A percentile compares a stretch with the other conserved stretches of the same genome.
phyloP scores from a whole-genome alignment of 2,888 invertebrate genomes.

The Acleris laterana region DNA sequence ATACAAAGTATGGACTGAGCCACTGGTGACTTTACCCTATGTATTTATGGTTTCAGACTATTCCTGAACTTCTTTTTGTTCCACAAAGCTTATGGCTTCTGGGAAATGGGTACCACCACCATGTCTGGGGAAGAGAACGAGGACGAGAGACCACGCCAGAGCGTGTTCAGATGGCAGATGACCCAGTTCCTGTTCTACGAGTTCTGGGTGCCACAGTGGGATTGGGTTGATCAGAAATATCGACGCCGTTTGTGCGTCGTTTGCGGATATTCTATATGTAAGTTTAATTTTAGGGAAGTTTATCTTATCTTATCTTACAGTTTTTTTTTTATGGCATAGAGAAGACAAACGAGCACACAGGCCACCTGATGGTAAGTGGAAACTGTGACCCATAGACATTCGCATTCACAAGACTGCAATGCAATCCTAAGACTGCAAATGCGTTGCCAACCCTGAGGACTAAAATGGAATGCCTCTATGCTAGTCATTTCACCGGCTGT shows the following conservation, averaged over 20 bases:
- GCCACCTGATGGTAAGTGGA: no score
- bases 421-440: no score
- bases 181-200: constrained; percentile 18
- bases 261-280: constrained; percentile 21
- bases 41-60: constrained; percentile 7
- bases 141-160: not conserved
- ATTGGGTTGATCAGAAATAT: constrained; percentile 20
- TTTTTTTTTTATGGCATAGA: no score
- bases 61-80: not conserved
- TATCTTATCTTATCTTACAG: no score
- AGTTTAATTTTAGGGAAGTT: not conserved
- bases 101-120: constrained; percentile 27
- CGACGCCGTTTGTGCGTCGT: constrained; percentile 13
- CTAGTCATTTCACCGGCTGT: no score
- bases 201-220: constrained; percentile 21
- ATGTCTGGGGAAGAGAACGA: not conserved
- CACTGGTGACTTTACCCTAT: no score
- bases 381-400: no score
- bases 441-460: no score
- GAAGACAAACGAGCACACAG: not conserved
- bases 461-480: no score
- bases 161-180: constrained; percentile 20
- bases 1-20: no score
- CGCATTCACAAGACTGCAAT: no score
- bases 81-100: constrained; percentile 3